Evolutionary conservation across 2,797 vertebrate species (phyloP).

Genomic region (Harpagifer antarcticus): DNA sequence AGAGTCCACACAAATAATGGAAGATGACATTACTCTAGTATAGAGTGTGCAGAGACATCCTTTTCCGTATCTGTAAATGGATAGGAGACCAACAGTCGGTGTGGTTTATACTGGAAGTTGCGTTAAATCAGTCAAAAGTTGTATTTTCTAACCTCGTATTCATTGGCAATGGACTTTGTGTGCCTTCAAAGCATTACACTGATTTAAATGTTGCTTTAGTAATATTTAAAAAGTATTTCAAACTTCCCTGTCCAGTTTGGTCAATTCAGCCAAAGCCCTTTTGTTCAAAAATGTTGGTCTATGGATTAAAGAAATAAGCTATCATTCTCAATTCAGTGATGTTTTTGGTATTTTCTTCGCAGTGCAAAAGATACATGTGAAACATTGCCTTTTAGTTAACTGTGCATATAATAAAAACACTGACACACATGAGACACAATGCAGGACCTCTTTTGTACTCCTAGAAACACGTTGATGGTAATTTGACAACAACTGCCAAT

Average conservation of each 20-base stretch:
- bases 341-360: background rate
- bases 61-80: too few species aligned
- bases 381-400: background rate
- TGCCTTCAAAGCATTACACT: too few species aligned
- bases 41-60: too few species aligned
- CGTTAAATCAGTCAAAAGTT: too few species aligned
- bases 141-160: too few species aligned
- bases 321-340: background rate
- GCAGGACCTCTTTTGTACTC: background rate
- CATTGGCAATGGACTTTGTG: too few species aligned
- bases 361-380: background rate
- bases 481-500: too few species aligned
- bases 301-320: background rate
- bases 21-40: background rate
- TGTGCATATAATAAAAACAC: background rate
- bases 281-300: background rate
- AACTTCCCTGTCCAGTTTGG: background rate
- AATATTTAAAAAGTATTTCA: background rate
- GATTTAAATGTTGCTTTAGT: too few species aligned
- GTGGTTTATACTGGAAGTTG: too few species aligned
- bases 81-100: too few species aligned
- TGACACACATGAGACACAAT: background rate
- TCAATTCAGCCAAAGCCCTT: background rate
- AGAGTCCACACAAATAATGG: background rate
- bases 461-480: background rate